Conservation (phyloP, 2,113 vertebrate species). For the Pteruthius melanotis region DNA sequence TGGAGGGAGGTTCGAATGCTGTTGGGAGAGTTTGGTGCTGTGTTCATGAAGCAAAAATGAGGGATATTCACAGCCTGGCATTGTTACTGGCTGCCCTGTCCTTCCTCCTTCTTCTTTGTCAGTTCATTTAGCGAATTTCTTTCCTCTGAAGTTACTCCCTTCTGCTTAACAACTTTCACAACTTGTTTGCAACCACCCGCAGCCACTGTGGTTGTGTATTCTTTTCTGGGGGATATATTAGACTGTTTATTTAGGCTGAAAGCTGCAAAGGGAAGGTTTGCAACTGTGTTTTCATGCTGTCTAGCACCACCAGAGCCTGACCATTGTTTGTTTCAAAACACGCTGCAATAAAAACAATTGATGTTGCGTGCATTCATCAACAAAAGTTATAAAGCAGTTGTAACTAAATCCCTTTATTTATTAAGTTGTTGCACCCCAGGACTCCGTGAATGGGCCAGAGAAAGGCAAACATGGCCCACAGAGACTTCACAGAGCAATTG, state of each 20-base stretch:
- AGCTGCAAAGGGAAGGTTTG: conserved; percentile 18
- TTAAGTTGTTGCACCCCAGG: background rate
- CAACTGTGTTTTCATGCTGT: conserved; percentile 57
- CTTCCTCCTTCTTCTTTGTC: background rate
- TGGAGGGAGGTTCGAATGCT: too few species aligned
- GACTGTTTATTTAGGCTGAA: conserved; percentile 52
- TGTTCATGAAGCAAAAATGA: background rate
- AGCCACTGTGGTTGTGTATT: conserved; percentile 15
- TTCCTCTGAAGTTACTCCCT: conserved; percentile 10
- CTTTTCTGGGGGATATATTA: conserved; percentile 13
- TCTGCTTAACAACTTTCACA: conserved; percentile 34
- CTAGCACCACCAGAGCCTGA: conserved; percentile 22
- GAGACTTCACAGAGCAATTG: background rate
- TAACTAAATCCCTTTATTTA: conserved; percentile 17
- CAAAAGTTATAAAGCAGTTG: background rate
- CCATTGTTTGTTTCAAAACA: conserved; percentile 36
- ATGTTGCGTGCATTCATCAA: conserved; percentile 32
- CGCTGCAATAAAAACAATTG: conserved; percentile 10
- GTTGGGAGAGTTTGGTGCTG: background rate
- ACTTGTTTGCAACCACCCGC: conserved; percentile 48
- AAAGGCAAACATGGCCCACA: background rate
- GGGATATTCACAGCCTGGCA: background rate
- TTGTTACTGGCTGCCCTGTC: background rate
- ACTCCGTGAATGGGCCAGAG: background rate
- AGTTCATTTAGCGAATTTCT: conserved; percentile 15